Conservation (phyloP, 2,113 vertebrate genomes). For the Rhinolophus ferrumequinum region DNA sequence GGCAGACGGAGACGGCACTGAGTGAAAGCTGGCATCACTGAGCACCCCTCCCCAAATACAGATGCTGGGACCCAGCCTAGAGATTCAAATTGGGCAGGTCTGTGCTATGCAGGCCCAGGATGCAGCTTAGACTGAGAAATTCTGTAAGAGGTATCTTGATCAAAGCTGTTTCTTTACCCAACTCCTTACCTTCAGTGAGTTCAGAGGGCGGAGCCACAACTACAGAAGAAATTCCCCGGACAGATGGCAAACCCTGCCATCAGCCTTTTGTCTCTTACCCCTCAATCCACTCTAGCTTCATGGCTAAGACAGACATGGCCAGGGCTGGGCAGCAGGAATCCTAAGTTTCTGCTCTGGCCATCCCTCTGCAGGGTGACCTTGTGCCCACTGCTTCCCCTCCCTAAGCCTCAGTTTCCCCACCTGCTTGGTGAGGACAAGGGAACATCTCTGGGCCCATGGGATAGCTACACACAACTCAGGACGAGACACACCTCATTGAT, state of each 20-base stretch:
- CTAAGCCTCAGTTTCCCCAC: neutral
- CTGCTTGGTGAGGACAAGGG: neutral
- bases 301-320: neutral
- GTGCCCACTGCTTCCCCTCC: neutral
- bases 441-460: neutral
- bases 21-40: neutral
- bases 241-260: neutral
- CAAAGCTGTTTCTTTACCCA: neutral
- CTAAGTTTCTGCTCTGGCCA: neutral
- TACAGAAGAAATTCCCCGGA: neutral
- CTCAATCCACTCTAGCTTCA: neutral
- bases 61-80: neutral
- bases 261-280: neutral
- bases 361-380: neutral
- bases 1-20: neutral
- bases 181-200: neutral
- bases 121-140: neutral
- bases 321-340: neutral
- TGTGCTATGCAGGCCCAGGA: neutral
- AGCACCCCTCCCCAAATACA: neutral
- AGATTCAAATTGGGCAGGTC: neutral
- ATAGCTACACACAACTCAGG: neutral
- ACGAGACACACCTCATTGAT: constrained; percentile 82
- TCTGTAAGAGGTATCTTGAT: neutral
- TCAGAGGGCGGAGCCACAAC: neutral